Base-by-base conservation (phyloP, 1,140 invertebrate species). In the Eurosta solidaginis region DNA sequence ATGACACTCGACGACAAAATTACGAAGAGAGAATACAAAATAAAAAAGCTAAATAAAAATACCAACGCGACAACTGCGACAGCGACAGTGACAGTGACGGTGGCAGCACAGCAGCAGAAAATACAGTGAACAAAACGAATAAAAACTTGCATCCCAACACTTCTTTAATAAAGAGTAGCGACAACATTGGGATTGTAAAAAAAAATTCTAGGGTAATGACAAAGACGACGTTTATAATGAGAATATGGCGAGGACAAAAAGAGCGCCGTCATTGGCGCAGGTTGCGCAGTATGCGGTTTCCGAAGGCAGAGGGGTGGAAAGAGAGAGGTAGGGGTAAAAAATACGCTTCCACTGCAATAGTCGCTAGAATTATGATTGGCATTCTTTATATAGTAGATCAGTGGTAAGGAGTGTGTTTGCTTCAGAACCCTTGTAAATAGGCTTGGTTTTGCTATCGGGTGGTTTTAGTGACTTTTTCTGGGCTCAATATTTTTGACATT, bases 1-100 rank as follows among this genome's bases (percentile, higher is more conserved):
- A 87, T 87, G 85, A 87, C 85, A 87, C 85, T 84, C 84, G 81
- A 86, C 85, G 85, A 87, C 85, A 87, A 84, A 84, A 87, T 87
- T 79, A 76, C 54, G 59, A 78, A 78, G 52, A 75, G 73, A 75
- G 36, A 33, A 42, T 29, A 76, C 59, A 36, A 36, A 76, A 74
- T 25, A 78, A 52, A 74, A 49, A 74, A 77, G n/a, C 45, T 76
- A 73, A 49, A 79, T 68, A 47, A 74, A 44, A 78, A 78, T 50
- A n/a, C 27, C 6, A 74, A 22, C 22, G 77, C 59, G 44, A 78
- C 77, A 73, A 78, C 59, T 44, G 63, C 77, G 63, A 78, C 77
- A 78, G 50, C 63, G 17, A n/a, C 59, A 40, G 33, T 40, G 33
- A 33, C 29, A 29, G 22, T 20, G 59, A 20, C 59, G 33, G 17